Percentiles rank a stretch among this genome's conserved stretches.
phyloP scores from a whole-genome alignment of 2,888 invertebrate genomes.

The Pyrrhosoma nymphula region DNA sequence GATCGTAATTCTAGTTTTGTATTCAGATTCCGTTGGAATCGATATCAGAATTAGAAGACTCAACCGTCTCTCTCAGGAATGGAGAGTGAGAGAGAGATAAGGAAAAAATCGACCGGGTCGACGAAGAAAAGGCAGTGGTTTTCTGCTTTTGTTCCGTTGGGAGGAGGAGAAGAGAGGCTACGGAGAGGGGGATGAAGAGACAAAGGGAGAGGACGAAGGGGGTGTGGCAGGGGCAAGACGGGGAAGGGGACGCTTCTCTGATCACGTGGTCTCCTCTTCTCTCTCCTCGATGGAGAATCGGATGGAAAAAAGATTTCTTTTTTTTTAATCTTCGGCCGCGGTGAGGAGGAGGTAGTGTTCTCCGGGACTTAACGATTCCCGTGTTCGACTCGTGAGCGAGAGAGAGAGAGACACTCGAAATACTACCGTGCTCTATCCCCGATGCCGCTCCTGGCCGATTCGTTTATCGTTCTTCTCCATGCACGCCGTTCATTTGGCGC shows the following conservation, averaged over 20 bases:
- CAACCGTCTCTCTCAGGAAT: neutral
- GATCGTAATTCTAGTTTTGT: too few relatives aligned
- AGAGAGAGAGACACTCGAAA: neutral
- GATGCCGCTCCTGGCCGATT: neutral
- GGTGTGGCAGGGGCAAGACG: too few relatives aligned
- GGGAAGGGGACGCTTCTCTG: neutral
- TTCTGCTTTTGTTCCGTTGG: neutral
- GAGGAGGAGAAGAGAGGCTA: neutral
- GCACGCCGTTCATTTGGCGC: neutral
- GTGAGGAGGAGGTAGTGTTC: neutral
- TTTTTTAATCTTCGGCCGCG: neutral
- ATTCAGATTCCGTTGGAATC: constrained; percentile 12
- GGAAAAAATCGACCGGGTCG: neutral
- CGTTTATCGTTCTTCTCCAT: neutral
- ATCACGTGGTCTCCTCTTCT: neutral
- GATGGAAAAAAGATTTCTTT: neutral
- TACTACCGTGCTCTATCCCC: neutral
- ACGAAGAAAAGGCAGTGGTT: constrained; percentile 10
- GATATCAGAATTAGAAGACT: constrained; percentile 3
- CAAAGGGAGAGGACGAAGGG: neutral
- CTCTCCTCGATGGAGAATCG: neutral
- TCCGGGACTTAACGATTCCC: neutral
- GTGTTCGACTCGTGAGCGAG: neutral
- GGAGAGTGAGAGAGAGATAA: neutral
- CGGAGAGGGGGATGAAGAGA: neutral